Conservation (phyloP, 2,113 vertebrate species). For the Campylomormyrus numenius region DNA sequence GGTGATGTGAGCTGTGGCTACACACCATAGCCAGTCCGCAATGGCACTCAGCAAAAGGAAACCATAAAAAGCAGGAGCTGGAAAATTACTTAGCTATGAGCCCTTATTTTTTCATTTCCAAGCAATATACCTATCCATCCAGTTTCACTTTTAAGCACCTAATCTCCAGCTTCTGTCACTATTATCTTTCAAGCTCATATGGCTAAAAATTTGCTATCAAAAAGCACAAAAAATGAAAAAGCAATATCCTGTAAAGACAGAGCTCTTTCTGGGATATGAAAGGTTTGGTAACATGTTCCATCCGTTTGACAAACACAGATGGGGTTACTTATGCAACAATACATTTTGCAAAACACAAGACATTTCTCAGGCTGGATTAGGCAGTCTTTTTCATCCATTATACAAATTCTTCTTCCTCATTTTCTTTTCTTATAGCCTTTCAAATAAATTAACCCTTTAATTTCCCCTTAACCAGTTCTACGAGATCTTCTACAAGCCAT, state of each 20-base stretch:
- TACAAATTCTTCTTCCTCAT: neutral
- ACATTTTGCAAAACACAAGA: neutral
- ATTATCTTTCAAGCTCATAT: conserved; percentile 7
- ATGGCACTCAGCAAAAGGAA: conserved; percentile 2
- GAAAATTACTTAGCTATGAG: neutral
- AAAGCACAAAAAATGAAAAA: neutral
- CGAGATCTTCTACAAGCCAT: neutral
- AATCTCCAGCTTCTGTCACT: conserved; percentile 6
- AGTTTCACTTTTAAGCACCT: neutral
- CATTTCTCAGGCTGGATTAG: neutral
- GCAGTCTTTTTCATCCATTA: neutral
- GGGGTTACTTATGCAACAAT: neutral
- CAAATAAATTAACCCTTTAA: neutral
- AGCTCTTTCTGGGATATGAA: neutral
- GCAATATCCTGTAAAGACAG: too few relatives aligned
- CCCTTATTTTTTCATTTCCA: neutral
- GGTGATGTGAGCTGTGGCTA: neutral
- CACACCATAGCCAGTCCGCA: neutral
- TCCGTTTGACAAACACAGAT: neutral
- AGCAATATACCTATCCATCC: neutral
- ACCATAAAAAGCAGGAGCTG: conserved; percentile 13
- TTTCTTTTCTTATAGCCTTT: neutral
- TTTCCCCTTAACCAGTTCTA: neutral
- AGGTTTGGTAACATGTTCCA: neutral
- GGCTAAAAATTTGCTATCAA: conserved; percentile 10